Evolutionary conservation across 2,113 vertebrate genomes (phyloP), one percentile per base, ranked within the genome.

Genomic region (Pelodiscus sinensis): DNA sequence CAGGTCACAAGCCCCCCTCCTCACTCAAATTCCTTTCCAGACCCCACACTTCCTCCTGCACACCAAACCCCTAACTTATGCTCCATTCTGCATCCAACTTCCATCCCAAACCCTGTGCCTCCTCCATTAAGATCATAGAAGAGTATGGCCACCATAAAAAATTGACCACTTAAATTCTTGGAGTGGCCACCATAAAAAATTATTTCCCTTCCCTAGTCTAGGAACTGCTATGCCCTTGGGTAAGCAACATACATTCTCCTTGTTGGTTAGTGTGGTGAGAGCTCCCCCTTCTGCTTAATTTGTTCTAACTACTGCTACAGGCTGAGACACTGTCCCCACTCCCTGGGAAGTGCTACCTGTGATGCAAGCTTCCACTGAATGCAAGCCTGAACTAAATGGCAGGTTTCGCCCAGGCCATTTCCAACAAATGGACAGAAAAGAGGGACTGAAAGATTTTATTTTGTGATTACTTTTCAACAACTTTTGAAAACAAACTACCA

Each of bases 381-480:
- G 56, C 31, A 80, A 79, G 35, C 27, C 62, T 79, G 57, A 82
- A 77, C 51, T 73, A 25, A 44, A 58, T 5, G 60, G 38, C 38
- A n/a, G 16, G 29, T 8, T 77, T 50, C 54, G 24, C 2, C 56
- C 52, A 54, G 73, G 55, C 25, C 22, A 58, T 71, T 81, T 86
- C 25, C 56, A 91, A 62, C 56, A 65, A 56, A 81, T 73, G 21
- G 73, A 29, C 12, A 87, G 77, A 75, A 1, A 0, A 68, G 83
- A 91, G 75, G 18, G 57, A 18, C n/a, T 83, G 81, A 35, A 81
- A 57, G 60, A 86, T 51, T 2, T 0, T 71, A 57, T 79, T 95
- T 93, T 93, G 93, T 81, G 31, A 81, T 50, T 3, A 1, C 68
- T 38, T 87, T 82, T 85, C 87, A 95, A 85, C 75, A 87, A 90